phyloP scores from a whole-genome alignment of 2,888 invertebrate species.

The Seira ritae region DNA sequence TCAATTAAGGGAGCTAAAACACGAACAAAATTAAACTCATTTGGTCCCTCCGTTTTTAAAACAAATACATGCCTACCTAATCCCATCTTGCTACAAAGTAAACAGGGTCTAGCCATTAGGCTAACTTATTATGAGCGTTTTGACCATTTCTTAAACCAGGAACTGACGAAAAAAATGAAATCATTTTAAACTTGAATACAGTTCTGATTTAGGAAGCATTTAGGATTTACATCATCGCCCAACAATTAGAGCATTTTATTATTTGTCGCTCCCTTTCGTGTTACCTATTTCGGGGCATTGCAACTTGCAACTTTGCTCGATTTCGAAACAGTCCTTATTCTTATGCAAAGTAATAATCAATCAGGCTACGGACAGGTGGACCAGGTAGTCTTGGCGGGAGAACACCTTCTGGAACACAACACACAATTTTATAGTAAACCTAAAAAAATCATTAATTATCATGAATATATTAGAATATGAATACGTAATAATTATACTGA shows the following conservation, averaged over 20 bases:
- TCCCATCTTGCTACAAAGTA: constrained; percentile 59
- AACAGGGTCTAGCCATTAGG: too few species aligned
- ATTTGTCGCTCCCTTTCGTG: constrained; percentile 1
- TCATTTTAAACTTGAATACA: constrained; percentile 4
- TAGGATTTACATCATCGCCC: neutral
- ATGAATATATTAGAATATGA: neutral
- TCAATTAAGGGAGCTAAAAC: constrained; percentile 61
- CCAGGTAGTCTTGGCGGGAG: constrained; percentile 73
- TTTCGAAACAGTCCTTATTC: neutral
- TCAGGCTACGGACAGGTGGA: constrained; percentile 80
- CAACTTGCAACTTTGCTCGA: neutral
- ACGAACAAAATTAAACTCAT: constrained; percentile 65
- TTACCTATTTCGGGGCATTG: neutral
- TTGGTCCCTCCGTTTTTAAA: constrained; percentile 61
- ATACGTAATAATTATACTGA: neutral
- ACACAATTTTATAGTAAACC: constrained; percentile 20
- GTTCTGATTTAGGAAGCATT: neutral
- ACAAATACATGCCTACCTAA: too few species aligned
- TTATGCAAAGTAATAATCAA: neutral
- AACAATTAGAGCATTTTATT: too few species aligned
- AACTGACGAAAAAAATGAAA: too few species aligned
- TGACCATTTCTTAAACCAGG: too few species aligned
- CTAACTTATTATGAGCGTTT: too few species aligned
- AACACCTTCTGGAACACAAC: constrained; percentile 72
- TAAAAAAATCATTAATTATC: constrained; percentile 4